Evolutionary conservation across 2,113 vertebrate genomes (phyloP).

Genomic region (Apaloderma vittatum): DNA sequence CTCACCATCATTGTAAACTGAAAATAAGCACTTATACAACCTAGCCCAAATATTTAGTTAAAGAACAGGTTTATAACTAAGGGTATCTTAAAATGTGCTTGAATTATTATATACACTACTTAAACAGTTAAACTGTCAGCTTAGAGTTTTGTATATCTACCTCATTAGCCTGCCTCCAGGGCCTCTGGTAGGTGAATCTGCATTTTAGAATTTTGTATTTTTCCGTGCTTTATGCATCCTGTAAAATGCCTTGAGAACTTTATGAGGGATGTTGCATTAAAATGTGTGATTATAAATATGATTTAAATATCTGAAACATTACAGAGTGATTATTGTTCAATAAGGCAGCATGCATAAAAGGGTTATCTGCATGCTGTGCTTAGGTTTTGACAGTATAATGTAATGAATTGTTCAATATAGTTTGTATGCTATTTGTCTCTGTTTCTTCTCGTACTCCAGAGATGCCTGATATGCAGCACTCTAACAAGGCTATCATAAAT

Average conservation of each 20-base stretch:
- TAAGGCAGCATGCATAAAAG: slow-evolving; percentile 79
- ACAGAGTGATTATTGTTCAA: slow-evolving; percentile 86
- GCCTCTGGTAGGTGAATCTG: slow-evolving; percentile 77
- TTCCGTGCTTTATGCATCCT: slow-evolving; percentile 81
- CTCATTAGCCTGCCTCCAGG: slow-evolving; percentile 81
- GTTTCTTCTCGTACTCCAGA: slow-evolving; percentile 74
- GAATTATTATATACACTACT: slow-evolving; percentile 82
- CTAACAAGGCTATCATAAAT: slow-evolving; percentile 82
- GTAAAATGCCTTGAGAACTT: slow-evolving; percentile 85
- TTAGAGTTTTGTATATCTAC: slow-evolving; percentile 80
- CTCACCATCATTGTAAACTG: slow-evolving; percentile 73
- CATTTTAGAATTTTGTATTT: slow-evolving; percentile 81
- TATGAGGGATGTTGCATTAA: slow-evolving; percentile 82
- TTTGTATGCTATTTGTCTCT: slow-evolving; percentile 79
- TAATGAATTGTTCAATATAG: slow-evolving; percentile 81
- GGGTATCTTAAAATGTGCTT: slow-evolving; percentile 73
- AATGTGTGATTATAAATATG: slow-evolving; percentile 88
- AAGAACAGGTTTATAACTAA: slow-evolving; percentile 78
- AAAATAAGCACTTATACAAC: slow-evolving; percentile 74
- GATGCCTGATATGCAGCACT: slow-evolving; percentile 73
- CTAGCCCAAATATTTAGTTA: slow-evolving; percentile 82
- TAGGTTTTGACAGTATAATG: slow-evolving; percentile 72
- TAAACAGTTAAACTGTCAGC: slow-evolving; percentile 85
- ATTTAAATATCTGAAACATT: slow-evolving; percentile 86
- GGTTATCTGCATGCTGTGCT: slow-evolving; percentile 76